phyloP scores from a whole-genome alignment of 2,797 vertebrate species.

The Tympanoctomys barrerae region DNA sequence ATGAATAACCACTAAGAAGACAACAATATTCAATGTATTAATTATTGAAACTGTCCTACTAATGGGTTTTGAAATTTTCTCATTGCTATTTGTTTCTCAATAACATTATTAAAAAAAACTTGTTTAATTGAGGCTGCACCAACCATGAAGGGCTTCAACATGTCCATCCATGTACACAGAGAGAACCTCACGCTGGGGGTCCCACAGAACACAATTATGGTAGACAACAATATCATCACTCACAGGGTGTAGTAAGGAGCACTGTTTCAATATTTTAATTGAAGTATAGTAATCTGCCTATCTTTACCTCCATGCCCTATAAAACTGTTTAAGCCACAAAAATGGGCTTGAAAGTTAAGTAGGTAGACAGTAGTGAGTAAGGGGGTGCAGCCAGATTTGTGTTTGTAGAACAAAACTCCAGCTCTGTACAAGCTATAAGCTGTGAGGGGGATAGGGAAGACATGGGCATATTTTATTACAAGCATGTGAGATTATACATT shows the following conservation, averaged over 20 bases:
- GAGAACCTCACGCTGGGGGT: neutral
- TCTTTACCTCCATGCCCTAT: neutral
- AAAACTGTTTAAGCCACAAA: neutral
- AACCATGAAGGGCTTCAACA: neutral
- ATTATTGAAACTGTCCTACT: too few relatives aligned
- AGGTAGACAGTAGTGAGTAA: neutral
- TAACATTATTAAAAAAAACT: neutral
- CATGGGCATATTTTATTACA: neutral
- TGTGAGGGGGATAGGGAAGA: neutral
- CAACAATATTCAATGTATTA: too few relatives aligned
- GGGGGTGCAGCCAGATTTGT: neutral
- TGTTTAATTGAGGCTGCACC: neutral
- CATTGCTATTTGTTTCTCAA: too few relatives aligned
- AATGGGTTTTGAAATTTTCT: too few relatives aligned
- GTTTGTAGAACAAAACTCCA: neutral
- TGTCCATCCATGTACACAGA: neutral
- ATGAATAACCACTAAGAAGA: too few relatives aligned
- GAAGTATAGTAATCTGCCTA: neutral
- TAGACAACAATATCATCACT: neutral
- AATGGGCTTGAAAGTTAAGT: neutral
- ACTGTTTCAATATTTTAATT: neutral
- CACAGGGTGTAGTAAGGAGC: neutral
- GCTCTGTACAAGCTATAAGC: neutral
- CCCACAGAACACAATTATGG: neutral
- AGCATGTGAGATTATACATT: neutral